Conservation (phyloP, 1,140 invertebrate genomes). For the Tribolium castaneum region DNA sequence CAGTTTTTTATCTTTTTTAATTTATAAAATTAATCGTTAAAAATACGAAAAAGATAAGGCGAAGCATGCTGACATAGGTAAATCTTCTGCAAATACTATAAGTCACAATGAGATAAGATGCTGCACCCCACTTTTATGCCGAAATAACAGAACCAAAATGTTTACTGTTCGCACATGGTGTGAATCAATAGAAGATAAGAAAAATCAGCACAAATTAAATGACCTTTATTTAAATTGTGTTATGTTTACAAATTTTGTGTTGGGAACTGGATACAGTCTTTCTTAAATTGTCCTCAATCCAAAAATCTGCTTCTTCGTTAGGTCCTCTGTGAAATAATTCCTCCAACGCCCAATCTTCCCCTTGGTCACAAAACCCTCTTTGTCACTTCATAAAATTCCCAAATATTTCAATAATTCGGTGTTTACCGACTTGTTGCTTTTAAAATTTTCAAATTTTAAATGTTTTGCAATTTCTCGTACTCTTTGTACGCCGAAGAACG, state of each 20-base stretch:
- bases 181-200: background rate
- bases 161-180: background rate
- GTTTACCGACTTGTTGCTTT: slow-evolving; percentile 77
- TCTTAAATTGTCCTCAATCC: slow-evolving; percentile 72
- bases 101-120: background rate
- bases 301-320: slow-evolving; percentile 70
- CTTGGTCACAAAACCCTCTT: slow-evolving; percentile 73
- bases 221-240: too few relatives aligned
- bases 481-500: slow-evolving; percentile 73
- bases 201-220: background rate
- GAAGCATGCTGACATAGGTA: background rate
- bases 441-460: slow-evolving; percentile 79
- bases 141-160: background rate
- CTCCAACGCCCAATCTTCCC: slow-evolving; percentile 74
- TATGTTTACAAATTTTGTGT: background rate
- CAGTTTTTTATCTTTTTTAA: background rate
- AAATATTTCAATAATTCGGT: slow-evolving; percentile 71
- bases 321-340: slow-evolving; percentile 71
- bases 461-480: slow-evolving; percentile 70
- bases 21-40: background rate
- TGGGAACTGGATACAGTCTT: slow-evolving; percentile 69
- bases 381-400: slow-evolving; percentile 65
- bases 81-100: background rate
- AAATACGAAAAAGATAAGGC: background rate
- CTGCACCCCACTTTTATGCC: background rate